A percentile compares a stretch with the other conserved stretches of the same genome.
These are phyloP conservation scores for Micromesistius poutassou DNA, from an alignment of 2,797 vertebrate genomes.

Conservation along the genomic window DNA sequence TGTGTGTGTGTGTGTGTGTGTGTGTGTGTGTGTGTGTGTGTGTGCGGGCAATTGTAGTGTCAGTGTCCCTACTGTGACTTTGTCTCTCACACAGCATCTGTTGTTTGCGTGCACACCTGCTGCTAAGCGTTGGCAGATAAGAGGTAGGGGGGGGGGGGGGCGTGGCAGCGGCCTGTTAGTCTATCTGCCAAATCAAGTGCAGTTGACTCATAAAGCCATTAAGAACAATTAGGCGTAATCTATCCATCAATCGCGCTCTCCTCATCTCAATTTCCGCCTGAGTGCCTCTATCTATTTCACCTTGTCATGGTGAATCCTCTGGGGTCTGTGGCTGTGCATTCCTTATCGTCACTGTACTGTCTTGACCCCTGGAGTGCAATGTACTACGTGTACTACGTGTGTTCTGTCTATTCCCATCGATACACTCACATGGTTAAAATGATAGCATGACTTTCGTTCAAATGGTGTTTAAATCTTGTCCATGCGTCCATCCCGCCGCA, in stretches of 20 bases:
- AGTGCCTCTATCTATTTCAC: neutral
- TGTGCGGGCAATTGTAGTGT: slow-evolving; percentile 34
- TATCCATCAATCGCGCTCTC: neutral
- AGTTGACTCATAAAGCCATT: neutral
- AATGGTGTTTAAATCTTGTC: too few species aligned
- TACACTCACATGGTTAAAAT: neutral
- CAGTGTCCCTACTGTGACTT: slow-evolving; percentile 37
- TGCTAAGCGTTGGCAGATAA: slow-evolving; percentile 28
- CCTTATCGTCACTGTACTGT: neutral
- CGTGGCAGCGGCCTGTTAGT: neutral
- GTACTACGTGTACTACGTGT: neutral
- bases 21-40: slow-evolving; percentile 15
- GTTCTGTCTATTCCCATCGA: neutral
- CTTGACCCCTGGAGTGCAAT: neutral
- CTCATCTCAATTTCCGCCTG: neutral
- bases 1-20: slow-evolving; percentile 19
- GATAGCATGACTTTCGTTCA: neutral
- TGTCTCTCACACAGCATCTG: slow-evolving; percentile 56
- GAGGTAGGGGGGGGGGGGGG: neutral
- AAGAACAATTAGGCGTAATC: neutral
- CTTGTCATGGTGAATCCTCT: neutral
- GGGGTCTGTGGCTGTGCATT: neutral
- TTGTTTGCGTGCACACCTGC: slow-evolving; percentile 57
- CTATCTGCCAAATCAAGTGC: neutral
- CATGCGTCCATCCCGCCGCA: too few species aligned